Evolutionary conservation across 2,113 vertebrate genomes (phyloP).

Genomic region (Sphaerodactylus townsendi): DNA sequence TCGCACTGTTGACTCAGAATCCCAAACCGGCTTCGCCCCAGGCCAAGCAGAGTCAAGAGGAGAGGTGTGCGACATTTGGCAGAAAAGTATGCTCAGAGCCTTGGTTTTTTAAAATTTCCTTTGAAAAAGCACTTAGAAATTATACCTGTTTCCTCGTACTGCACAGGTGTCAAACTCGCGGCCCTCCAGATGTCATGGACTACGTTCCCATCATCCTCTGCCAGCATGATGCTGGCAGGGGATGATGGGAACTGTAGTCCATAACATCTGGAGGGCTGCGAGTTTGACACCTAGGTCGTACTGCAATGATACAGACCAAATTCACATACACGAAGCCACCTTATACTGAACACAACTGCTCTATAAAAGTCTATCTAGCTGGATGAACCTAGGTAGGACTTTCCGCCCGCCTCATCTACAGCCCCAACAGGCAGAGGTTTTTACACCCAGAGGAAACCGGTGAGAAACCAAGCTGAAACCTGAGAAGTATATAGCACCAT

Average conservation of each 20-base stretch:
- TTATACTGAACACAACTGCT: too few species aligned
- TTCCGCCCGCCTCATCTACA: neutral
- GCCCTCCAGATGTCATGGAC: too few species aligned
- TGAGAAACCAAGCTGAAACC: too few species aligned
- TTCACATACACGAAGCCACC: neutral
- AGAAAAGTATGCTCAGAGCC: neutral
- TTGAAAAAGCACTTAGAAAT: neutral
- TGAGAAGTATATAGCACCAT: neutral
- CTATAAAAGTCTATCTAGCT: too few species aligned
- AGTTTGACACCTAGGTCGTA: too few species aligned
- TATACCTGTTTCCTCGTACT: neutral
- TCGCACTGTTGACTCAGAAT: neutral
- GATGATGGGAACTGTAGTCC: too few species aligned
- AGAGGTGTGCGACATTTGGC: neutral
- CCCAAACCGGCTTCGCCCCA: neutral
- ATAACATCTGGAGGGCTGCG: too few species aligned
- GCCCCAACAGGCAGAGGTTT: neutral
- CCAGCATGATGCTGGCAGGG: too few species aligned
- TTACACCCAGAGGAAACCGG: neutral
- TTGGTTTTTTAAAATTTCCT: neutral
- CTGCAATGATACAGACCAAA: neutral
- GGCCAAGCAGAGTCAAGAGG: neutral
- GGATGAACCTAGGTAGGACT: too few species aligned
- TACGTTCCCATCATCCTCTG: too few species aligned
- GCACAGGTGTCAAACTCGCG: too few species aligned